Conservation (phyloP, 2,888 invertebrate genomes). For the Drosophila mettleri region DNA sequence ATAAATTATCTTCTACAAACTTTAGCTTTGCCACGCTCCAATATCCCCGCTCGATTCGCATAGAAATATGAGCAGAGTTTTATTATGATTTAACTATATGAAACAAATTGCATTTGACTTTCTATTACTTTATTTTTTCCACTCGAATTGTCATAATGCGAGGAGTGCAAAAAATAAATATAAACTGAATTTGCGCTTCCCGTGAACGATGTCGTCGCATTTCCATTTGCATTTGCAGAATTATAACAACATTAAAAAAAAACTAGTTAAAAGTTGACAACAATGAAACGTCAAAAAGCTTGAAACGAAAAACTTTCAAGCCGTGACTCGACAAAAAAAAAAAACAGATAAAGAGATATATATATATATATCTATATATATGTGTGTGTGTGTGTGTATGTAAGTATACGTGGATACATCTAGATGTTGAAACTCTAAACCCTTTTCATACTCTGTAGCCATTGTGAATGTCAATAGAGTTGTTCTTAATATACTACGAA, state of each 20-base stretch:
- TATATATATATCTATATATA: background rate
- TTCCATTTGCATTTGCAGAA: constrained; percentile 60
- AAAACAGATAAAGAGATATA: constrained; percentile 17
- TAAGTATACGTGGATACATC: constrained; percentile 4
- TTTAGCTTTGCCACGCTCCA: too few relatives aligned
- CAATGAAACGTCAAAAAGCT: constrained; percentile 74
- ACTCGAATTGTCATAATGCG: background rate
- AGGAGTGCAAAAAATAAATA: background rate
- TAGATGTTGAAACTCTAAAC: constrained; percentile 45
- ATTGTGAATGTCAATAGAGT: background rate
- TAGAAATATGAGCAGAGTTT: background rate
- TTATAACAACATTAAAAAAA: constrained; percentile 59
- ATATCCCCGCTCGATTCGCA: background rate
- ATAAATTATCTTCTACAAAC: too few relatives aligned
- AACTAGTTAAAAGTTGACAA: constrained; percentile 79
- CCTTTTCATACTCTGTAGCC: constrained; percentile 41
- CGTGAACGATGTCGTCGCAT: constrained; percentile 13
- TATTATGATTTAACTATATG: constrained; percentile 20
- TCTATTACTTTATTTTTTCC: background rate
- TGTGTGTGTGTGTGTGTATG: background rate
- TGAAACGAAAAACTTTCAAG: constrained; percentile 40
- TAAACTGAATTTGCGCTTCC: constrained; percentile 5
- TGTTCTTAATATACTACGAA: too few relatives aligned
- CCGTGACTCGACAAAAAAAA: constrained; percentile 37
- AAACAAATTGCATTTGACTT: constrained; percentile 24